Evolutionary conservation across 2,113 vertebrate genomes (phyloP).

Genomic region (Muntiacus reevesi): DNA sequence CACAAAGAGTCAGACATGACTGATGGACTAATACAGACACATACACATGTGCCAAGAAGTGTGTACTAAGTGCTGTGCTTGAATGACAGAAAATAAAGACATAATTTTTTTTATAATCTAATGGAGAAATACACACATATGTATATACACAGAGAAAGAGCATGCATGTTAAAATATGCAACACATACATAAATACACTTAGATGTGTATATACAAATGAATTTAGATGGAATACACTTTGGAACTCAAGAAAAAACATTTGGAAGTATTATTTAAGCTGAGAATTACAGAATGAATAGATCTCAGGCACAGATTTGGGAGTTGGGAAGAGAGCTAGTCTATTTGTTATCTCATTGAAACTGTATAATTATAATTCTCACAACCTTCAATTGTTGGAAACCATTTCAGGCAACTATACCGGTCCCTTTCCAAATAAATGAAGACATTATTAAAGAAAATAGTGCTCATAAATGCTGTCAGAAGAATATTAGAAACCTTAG

Average conservation of each 20-base stretch:
- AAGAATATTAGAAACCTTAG: constrained; percentile 75
- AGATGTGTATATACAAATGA: neutral
- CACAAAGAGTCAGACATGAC: neutral
- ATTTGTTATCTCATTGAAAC: constrained; percentile 28
- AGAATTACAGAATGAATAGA: neutral
- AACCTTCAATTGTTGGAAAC: constrained; percentile 48
- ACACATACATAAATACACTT: neutral
- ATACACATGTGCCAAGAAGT: neutral
- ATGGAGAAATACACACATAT: neutral
- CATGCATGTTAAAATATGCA: neutral
- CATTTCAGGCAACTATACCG: constrained; percentile 58
- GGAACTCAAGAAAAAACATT: neutral
- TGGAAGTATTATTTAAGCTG: neutral
- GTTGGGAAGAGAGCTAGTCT: neutral
- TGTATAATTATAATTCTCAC: constrained; percentile 65
- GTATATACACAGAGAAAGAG: neutral
- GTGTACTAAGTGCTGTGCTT: neutral
- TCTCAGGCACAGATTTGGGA: neutral
- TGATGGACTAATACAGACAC: neutral
- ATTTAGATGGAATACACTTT: neutral
- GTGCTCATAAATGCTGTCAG: constrained; percentile 63
- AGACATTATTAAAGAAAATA: constrained; percentile 72
- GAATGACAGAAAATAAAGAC: neutral
- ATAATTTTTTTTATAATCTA: neutral
- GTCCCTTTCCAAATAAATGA: constrained; percentile 70